phyloP scores from a whole-genome alignment of 2,113 vertebrate species.

The Cyanistes caeruleus region DNA sequence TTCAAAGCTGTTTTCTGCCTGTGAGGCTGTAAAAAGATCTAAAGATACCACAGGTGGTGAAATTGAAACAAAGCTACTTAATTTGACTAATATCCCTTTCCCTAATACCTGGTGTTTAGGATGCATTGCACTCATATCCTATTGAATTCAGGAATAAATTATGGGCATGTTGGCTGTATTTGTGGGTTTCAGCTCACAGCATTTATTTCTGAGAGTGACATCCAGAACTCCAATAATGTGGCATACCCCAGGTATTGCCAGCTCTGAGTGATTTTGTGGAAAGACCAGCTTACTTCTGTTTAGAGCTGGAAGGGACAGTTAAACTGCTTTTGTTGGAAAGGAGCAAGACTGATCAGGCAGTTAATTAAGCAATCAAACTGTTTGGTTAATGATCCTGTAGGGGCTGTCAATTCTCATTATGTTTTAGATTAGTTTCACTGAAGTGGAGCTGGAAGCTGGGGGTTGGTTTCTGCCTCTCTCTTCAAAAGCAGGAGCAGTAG shows the following conservation, averaged over 20 bases:
- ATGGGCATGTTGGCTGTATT: not conserved
- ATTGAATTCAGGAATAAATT: not conserved
- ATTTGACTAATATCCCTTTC: not conserved
- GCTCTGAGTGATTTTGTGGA: not conserved
- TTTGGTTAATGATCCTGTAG: not conserved
- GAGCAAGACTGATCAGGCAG: not conserved
- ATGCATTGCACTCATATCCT: not conserved
- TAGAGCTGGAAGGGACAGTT: not conserved
- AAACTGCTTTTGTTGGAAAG: not conserved
- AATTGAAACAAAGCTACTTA: not conserved
- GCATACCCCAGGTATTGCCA: not conserved
- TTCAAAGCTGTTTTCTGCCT: not conserved
- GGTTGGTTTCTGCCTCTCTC: not conserved
- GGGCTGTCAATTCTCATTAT: not conserved
- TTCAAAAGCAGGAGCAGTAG: not conserved
- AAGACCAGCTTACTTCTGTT: not conserved
- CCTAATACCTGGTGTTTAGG: not conserved
- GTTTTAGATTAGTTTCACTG: not conserved
- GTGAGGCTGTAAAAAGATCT: not conserved
- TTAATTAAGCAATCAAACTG: conserved; percentile 36
- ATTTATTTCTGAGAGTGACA: not conserved
- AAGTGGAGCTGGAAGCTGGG: not conserved
- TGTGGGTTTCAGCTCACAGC: not conserved
- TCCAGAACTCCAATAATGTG: not conserved
- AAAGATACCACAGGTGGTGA: conserved; percentile 10